Evolutionary conservation across 2,113 vertebrate species (phyloP), one percentile per base, ranked within the genome.

Genomic region (Fulmarus glacialis): DNA sequence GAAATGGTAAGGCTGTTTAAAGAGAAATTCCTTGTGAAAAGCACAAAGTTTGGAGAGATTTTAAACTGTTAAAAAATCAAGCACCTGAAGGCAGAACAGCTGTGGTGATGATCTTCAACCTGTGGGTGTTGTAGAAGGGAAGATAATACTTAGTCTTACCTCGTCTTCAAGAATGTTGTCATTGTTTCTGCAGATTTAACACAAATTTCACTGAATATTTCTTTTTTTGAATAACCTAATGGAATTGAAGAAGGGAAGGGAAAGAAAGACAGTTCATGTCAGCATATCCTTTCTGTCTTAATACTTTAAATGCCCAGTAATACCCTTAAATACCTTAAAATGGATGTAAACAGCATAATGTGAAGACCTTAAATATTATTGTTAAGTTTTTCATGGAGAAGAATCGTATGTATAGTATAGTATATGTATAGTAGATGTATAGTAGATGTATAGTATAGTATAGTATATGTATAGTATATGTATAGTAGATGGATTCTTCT

Each of bases 81-180:
- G 38, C 27, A 90, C 8, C 22, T 88, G 34, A 82, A 90, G 17
- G n/a, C 34, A 81, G 59, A 89, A 62, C 22, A 71, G 30, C 45
- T 78, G 30, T 58, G 30, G 36, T 70, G 85, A 84, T 62, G 47
- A 84, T 89, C 70, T 96, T 87, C 63, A 82, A 17, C 77, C 45
- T 84, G 72, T 94, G 91, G 91, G 72, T 94, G 82, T 92, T 88
- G 22, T 84, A 84, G 64, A 84, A 89, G n/a, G 64, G 55, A 80
- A 93, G 53, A 90, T 64, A 91, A 88, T 91, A 75, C 43, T 66
- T 82, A 82, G 27, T 59, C 34, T 91, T 91, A 53, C 40, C n/a
- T 90, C 7, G 2, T 45, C 43, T 94, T 95, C 15, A 87, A 43
- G 14, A 64, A 20, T 24, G 15, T 85, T 95, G 56, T 84, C n/a